Base-by-base conservation (phyloP, 2,113 vertebrate genomes). In the Toxotes jaculatrix region DNA sequence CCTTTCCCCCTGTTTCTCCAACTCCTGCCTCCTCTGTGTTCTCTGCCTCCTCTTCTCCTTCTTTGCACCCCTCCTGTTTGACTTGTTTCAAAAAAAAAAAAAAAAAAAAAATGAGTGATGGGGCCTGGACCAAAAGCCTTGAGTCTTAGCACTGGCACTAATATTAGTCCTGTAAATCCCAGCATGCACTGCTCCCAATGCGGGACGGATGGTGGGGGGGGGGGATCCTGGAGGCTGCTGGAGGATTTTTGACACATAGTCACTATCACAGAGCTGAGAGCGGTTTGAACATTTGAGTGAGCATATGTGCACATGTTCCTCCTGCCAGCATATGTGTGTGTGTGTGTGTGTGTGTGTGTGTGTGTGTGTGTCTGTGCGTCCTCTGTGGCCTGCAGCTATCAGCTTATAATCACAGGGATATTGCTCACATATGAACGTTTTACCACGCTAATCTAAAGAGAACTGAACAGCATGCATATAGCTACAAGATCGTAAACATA, bases 101-200 rank as follows among this genome's bases (percentile, higher is more conserved):
- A n/a, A n/a, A n/a, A n/a, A n/a, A n/a, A 40, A 79, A 80, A 79
- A 70, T 53, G 63, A 71, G 38, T 64, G 57, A 62, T 45, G 40
- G n/a, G 51, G 38, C 66, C 51, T 38, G 42, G 64, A 55, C 53
- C 12, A n/a, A n/a, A n/a, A 23, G 71, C 72, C 53, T 40, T 34
- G 13, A 72, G 73, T 83, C 69, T 72, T 51, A 77, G 47, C 36
- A n/a, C 57, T 51, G 61, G 51, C 61, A 47, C 74, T 55, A 62
- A 70, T 53, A 49, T 63, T 74, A 84, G 27, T 63, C 55, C 68
- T 64, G 73, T n/a, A 27, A 81, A 80, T 92, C 85, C 79, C 63
- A 82, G 71, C 31, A 71, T 83, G 74, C 82, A 82, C 31, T 21
- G 16, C 38, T 86, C 5, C 40, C 36, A 51, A 74, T 31, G 42